Conservation (phyloP, 2,797 vertebrate species). For the Hylomyscus alleni region DNA sequence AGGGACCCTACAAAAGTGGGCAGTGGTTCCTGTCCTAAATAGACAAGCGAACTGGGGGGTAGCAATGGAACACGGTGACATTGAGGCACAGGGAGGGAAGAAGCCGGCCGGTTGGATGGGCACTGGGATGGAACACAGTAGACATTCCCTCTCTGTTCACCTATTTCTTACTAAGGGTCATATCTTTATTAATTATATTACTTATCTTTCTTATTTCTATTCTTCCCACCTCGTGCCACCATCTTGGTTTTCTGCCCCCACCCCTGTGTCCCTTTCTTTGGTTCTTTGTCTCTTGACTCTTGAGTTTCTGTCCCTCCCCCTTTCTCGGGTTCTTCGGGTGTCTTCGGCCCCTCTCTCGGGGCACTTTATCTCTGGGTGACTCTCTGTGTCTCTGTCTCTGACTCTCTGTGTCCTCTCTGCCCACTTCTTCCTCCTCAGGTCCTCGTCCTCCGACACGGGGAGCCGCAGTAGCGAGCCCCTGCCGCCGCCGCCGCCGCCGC, state of each 20-base stretch:
- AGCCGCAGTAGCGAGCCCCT: slow-evolving; percentile 86
- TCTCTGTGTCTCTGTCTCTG: background rate
- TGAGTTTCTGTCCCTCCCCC: background rate
- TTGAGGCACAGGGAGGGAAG: background rate
- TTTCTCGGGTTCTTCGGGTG: background rate
- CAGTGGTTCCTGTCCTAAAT: background rate
- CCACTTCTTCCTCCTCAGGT: slow-evolving; percentile 72
- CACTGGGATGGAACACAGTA: background rate
- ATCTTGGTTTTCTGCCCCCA: background rate
- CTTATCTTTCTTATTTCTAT: slow-evolving; percentile 5
- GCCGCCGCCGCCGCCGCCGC: slow-evolving; percentile 73
- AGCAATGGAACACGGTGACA: background rate
- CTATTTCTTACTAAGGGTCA: slow-evolving; percentile 14
- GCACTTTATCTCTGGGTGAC: background rate
- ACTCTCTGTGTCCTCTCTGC: background rate
- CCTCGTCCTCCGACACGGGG: slow-evolving; percentile 88
- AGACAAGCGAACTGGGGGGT: background rate
- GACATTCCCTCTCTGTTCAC: background rate
- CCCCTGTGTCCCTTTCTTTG: background rate
- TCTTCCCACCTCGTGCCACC: slow-evolving; percentile 53
- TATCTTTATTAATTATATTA: slow-evolving; percentile 11
- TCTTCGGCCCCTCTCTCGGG: background rate
- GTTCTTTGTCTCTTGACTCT: background rate
- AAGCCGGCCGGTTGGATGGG: background rate
- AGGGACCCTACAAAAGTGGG: background rate